These are phyloP conservation scores for Dinocampus coccinellae DNA, from an alignment of 2,888 invertebrate genomes.

Conservation along the genomic window DNA sequence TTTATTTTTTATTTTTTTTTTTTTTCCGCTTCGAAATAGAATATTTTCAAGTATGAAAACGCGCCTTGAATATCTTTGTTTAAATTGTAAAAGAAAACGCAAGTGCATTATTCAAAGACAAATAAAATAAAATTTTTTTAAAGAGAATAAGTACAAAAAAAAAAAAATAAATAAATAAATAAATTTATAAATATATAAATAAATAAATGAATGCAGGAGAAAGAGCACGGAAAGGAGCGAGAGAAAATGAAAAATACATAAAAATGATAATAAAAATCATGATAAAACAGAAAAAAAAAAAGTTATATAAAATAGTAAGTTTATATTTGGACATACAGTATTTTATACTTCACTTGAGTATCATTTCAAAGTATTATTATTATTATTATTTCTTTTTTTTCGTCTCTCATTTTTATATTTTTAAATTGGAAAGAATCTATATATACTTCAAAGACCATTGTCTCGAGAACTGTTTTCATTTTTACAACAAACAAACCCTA, in stretches of 20 bases:
- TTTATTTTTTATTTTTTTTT: too few species aligned
- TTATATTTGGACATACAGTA: not conserved
- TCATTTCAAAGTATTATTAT: conserved; percentile 17
- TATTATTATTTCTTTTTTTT: conserved; percentile 1
- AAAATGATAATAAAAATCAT: not conserved
- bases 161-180: conserved; percentile 16
- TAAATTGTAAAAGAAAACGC: not conserved
- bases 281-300: too few species aligned
- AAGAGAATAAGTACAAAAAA: conserved; percentile 12
- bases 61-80: not conserved
- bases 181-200: too few species aligned
- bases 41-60: not conserved
- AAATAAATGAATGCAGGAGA: too few species aligned
- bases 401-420: not conserved
- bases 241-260: conserved; percentile 14
- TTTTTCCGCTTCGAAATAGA: not conserved
- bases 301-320: not conserved
- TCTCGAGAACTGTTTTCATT: conserved; percentile 5
- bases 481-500: too few species aligned
- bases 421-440: not conserved
- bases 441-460: conserved; percentile 2
- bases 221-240: conserved; percentile 19
- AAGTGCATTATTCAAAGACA: not conserved
- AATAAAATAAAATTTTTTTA: not conserved
- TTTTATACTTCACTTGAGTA: conserved; percentile 13